phyloP scores from a whole-genome alignment of 2,797 vertebrate genomes.

The Molossus molossus region DNA sequence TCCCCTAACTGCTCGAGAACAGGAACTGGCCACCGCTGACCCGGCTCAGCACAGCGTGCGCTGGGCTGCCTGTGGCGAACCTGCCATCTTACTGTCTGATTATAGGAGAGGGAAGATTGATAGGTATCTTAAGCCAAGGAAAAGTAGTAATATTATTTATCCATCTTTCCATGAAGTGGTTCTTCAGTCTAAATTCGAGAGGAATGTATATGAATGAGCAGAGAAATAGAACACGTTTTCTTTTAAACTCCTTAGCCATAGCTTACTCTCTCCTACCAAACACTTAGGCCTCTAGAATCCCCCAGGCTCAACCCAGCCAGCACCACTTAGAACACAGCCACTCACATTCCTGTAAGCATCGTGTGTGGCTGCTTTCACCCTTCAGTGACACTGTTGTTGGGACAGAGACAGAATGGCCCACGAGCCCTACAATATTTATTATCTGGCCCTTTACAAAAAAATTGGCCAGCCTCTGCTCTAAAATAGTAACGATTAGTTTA shows the following conservation, averaged over 20 bases:
- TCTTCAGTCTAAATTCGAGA: neutral
- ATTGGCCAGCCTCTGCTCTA: neutral
- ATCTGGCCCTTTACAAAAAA: neutral
- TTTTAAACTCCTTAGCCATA: neutral
- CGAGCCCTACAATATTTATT: neutral
- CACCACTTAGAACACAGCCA: neutral
- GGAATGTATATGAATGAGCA: neutral
- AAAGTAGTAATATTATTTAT: neutral
- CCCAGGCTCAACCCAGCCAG: neutral
- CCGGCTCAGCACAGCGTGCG: neutral
- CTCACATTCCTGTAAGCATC: neutral
- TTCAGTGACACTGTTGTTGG: neutral
- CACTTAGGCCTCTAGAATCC: neutral
- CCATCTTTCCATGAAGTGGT: neutral
- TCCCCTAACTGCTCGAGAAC: neutral
- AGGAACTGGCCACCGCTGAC: neutral
- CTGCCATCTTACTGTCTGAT: neutral
- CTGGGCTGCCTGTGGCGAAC: neutral
- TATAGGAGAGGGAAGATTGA: neutral
- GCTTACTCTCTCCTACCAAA: slow-evolving; percentile 23
- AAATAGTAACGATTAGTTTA: neutral
- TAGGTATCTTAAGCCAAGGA: neutral
- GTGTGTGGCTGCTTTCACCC: neutral
- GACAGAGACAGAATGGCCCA: neutral
- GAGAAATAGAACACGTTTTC: neutral